Conservation (phyloP, 1,140 invertebrate species). For the Zaprionus ornatus region DNA sequence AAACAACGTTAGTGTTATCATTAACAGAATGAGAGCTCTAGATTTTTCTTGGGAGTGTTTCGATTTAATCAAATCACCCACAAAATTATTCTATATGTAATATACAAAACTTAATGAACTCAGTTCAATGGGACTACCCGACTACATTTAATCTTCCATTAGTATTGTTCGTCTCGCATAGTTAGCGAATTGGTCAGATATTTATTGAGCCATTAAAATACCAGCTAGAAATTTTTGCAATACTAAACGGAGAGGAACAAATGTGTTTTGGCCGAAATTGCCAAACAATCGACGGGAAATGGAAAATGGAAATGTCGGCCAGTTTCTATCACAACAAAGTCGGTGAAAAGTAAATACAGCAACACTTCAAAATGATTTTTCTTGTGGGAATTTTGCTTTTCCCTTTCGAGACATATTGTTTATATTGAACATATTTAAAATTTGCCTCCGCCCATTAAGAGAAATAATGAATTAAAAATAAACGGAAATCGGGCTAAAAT, state of each 20-base stretch:
- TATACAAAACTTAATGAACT: background rate
- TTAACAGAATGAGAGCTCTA: no score
- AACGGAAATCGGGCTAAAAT: slow-evolving; percentile 52
- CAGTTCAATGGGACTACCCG: background rate
- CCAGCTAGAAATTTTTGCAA: slow-evolving; percentile 33
- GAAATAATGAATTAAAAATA: slow-evolving; percentile 66
- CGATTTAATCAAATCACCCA: background rate
- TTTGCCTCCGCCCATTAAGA: slow-evolving; percentile 46
- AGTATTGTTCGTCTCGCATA: background rate
- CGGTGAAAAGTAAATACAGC: slow-evolving; percentile 23
- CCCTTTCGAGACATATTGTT: slow-evolving; percentile 54
- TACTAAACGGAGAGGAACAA: slow-evolving; percentile 49
- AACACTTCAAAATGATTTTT: slow-evolving; percentile 40
- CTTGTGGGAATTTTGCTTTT: slow-evolving; percentile 5
- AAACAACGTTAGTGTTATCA: background rate
- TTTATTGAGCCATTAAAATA: slow-evolving; percentile 74
- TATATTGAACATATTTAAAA: slow-evolving; percentile 70
- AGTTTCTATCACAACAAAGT: slow-evolving; percentile 63
- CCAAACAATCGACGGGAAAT: slow-evolving; percentile 62
- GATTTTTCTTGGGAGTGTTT: background rate
- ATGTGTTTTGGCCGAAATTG: slow-evolving; percentile 48
- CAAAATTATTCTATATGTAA: background rate
- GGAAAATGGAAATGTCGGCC: slow-evolving; percentile 67
- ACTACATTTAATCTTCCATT: background rate
- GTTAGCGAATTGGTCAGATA: slow-evolving; percentile 58